These are phyloP conservation scores for Melipona bicolor DNA, from an alignment of 2,888 invertebrate species.

Conservation along the genomic window DNA sequence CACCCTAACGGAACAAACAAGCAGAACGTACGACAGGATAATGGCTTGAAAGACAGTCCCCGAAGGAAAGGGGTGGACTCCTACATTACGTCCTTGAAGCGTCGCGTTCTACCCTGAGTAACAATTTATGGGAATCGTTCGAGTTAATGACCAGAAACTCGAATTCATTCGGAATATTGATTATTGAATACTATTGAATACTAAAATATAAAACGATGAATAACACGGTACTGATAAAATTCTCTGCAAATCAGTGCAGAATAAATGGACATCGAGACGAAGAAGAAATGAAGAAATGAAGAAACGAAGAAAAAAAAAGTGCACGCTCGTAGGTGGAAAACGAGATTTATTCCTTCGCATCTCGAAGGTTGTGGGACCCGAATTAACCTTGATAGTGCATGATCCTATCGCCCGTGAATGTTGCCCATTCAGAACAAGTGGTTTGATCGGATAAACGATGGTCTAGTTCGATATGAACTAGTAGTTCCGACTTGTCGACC, in stretches of 20 bases:
- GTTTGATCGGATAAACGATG: background rate
- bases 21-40: conserved; percentile 53
- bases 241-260: background rate
- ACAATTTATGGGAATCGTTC: conserved; percentile 71
- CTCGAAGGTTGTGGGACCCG: background rate
- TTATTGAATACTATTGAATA: background rate
- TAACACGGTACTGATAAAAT: background rate
- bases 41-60: conserved; percentile 61
- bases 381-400: conserved; percentile 4
- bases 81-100: conserved; percentile 30
- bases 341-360: background rate
- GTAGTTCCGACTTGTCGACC: background rate
- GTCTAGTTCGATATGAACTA: background rate
- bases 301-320: no score
- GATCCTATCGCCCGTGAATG: conserved; percentile 5
- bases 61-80: conserved; percentile 14
- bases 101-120: conserved; percentile 34
- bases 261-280: no score
- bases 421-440: background rate
- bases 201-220: background rate
- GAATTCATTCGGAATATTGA: background rate
- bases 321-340: no score
- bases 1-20: conserved; percentile 20
- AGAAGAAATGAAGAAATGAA: no score
- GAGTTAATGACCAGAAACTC: conserved; percentile 62